Conservation (phyloP, 2,797 vertebrate genomes). For the Aselliscus stoliczkanus region DNA sequence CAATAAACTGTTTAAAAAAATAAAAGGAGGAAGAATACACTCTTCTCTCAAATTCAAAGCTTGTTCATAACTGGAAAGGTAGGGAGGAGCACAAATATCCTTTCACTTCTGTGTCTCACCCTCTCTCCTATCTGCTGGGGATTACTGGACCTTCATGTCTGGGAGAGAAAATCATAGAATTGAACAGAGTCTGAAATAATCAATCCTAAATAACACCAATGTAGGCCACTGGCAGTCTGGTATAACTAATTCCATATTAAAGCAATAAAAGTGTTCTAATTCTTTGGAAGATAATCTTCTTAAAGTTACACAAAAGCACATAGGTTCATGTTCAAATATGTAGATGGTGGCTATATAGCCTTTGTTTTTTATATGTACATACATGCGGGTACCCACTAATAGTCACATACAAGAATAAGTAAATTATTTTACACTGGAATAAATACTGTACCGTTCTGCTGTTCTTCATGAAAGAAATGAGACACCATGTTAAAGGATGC, state of each 20-base stretch:
- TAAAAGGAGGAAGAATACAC: neutral
- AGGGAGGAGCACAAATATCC: neutral
- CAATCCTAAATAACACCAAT: neutral
- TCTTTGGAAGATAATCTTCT: neutral
- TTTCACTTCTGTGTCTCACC: neutral
- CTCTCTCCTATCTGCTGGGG: neutral
- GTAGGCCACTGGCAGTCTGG: neutral
- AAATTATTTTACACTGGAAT: neutral
- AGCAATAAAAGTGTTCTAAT: neutral
- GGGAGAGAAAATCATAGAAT: neutral
- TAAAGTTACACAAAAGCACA: neutral
- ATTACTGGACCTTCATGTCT: no score
- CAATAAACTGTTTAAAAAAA: neutral
- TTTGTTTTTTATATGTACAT: neutral
- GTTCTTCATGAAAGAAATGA: neutral
- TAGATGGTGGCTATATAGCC: neutral
- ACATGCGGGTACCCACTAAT: neutral
- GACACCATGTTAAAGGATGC: neutral
- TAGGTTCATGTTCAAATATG: neutral
- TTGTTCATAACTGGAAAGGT: neutral
- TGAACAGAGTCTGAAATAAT: neutral
- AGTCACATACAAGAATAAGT: neutral
- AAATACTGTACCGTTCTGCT: neutral
- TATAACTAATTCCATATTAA: neutral
- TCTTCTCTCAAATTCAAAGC: neutral